These are phyloP conservation scores for Lerista edwardsae DNA, from an alignment of 2,797 vertebrate species.

Conservation along the genomic window DNA sequence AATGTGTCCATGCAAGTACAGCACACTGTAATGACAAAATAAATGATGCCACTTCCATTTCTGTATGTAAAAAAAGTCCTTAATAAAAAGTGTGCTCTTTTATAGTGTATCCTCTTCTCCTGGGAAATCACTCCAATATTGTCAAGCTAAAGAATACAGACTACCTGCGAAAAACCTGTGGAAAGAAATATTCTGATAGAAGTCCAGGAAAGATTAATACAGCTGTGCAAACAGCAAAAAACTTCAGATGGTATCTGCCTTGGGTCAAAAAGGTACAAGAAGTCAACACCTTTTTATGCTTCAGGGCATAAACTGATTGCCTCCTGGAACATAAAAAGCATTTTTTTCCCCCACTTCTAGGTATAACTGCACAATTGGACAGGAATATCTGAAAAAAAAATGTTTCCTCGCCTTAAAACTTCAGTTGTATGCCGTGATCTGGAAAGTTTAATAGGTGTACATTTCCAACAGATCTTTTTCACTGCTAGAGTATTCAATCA, in stretches of 20 bases:
- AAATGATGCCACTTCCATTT: slow-evolving; percentile 8
- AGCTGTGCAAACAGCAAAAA: slow-evolving; percentile 13
- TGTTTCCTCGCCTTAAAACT: slow-evolving; percentile 13
- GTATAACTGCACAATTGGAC: slow-evolving; percentile 1
- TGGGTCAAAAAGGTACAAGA: slow-evolving; percentile 30
- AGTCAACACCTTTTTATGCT: slow-evolving; percentile 24
- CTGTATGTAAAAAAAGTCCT: slow-evolving; percentile 45
- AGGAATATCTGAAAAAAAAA: neutral
- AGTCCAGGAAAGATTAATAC: slow-evolving; percentile 6
- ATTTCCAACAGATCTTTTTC: neutral
- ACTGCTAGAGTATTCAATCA: neutral
- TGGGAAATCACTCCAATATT: slow-evolving; percentile 28
- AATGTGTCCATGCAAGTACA: slow-evolving; percentile 39
- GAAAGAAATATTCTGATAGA: neutral
- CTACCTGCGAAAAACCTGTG: slow-evolving; percentile 22
- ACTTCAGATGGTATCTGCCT: neutral
- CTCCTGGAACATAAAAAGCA: slow-evolving; percentile 18
- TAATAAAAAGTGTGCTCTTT: neutral
- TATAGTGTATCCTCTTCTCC: neutral
- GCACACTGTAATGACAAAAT: slow-evolving; percentile 21
- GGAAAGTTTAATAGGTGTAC: neutral
- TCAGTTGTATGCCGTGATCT: neutral
- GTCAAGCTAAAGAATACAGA: slow-evolving; percentile 6
- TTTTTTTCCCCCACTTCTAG: neutral
- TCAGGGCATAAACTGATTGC: slow-evolving; percentile 15